These are phyloP conservation scores for Muscicapa striata DNA, from an alignment of 2,797 vertebrate species.

Conservation along the genomic window DNA sequence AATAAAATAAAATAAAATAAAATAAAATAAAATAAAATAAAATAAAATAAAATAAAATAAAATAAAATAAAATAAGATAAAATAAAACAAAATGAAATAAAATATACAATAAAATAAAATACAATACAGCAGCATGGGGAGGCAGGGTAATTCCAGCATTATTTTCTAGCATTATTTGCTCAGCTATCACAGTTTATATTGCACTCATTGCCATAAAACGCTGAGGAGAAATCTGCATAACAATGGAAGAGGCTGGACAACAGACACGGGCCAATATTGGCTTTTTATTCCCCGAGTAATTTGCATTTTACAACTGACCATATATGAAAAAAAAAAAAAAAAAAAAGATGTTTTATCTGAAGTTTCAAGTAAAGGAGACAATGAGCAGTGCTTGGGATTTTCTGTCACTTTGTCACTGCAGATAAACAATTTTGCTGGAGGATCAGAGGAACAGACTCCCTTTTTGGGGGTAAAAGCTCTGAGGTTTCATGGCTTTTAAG, in stretches of 20 bases:
- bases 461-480: background rate
- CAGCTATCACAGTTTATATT: background rate
- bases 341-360: background rate
- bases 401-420: background rate
- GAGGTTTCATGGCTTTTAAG: background rate
- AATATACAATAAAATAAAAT: background rate
- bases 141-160: background rate
- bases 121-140: background rate
- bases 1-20: no score
- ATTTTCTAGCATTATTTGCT: background rate
- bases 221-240: background rate
- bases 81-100: background rate
- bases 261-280: background rate
- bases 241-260: background rate
- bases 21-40: background rate
- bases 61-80: background rate
- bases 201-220: background rate
- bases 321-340: background rate
- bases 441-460: background rate
- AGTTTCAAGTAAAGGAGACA: background rate
- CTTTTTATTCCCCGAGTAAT: background rate
- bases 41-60: no score
- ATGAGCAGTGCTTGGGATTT: accelerated
- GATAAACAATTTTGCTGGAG: background rate
- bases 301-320: background rate